These are phyloP conservation scores for Nothocercus julius DNA, from an alignment of 2,113 vertebrate genomes.

Conservation along the genomic window DNA sequence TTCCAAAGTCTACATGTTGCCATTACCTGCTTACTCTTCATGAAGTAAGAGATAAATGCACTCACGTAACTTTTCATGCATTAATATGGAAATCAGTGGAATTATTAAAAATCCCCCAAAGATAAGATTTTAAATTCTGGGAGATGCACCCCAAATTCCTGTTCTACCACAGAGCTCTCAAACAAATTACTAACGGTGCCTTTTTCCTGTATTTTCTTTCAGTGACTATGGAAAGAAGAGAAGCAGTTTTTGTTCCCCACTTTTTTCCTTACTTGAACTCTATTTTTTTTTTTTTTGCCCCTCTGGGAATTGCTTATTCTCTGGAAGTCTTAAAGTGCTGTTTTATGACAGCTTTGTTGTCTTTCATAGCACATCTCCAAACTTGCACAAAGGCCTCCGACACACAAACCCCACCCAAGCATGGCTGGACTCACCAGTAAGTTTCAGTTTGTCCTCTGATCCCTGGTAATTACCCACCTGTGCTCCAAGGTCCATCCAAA, in stretches of 20 bases:
- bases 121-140: not conserved
- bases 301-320: not conserved
- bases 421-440: not conserved
- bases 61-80: not conserved
- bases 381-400: not conserved
- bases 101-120: not conserved
- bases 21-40: not conserved
- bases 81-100: not conserved
- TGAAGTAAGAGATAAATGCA: not conserved
- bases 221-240: not conserved
- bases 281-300: not conserved
- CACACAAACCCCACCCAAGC: not conserved
- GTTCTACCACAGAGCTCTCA: not conserved
- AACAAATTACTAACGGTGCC: not conserved
- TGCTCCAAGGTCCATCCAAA: not conserved
- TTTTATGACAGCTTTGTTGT: not conserved
- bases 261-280: not conserved
- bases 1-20: not conserved
- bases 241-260: not conserved
- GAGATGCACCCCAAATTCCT: not conserved
- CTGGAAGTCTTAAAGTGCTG: not conserved
- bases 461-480: not conserved
- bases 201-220: not conserved
- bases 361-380: not conserved
- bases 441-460: accelerated